These are phyloP conservation scores for Hipposideros larvatus DNA, from an alignment of 2,797 vertebrate genomes.

Conservation along the genomic window DNA sequence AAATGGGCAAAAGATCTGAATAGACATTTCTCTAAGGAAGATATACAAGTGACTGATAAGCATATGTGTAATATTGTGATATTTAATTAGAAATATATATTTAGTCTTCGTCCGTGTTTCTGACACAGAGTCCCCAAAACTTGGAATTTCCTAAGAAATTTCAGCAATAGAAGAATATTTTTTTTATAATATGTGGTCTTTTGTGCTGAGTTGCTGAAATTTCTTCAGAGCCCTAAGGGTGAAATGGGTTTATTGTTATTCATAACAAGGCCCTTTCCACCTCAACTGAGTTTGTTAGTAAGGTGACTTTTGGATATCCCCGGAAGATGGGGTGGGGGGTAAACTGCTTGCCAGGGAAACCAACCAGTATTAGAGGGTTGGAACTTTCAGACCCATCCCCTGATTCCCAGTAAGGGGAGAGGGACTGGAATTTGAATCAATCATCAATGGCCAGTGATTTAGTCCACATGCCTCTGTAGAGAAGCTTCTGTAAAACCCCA, in stretches of 20 bases:
- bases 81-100: no score
- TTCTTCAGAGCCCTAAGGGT: background rate
- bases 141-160: no score
- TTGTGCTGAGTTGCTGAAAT: background rate
- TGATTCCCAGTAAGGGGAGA: background rate
- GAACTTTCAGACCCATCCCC: background rate
- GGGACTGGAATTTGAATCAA: background rate
- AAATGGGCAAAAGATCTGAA: no score
- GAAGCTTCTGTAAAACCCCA: background rate
- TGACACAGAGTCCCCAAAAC: no score
- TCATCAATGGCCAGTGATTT: background rate
- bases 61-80: no score
- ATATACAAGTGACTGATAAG: no score
- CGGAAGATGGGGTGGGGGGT: background rate
- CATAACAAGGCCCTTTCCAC: background rate
- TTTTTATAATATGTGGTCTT: background rate
- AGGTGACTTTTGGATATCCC: background rate
- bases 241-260: background rate
- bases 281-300: background rate
- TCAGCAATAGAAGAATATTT: no score
- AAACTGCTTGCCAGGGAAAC: background rate
- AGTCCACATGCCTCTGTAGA: background rate
- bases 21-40: no score
- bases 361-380: background rate
- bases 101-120: no score